These are phyloP conservation scores for Euwallacea fornicatus DNA, from an alignment of 1,140 invertebrate genomes.

Conservation along the genomic window DNA sequence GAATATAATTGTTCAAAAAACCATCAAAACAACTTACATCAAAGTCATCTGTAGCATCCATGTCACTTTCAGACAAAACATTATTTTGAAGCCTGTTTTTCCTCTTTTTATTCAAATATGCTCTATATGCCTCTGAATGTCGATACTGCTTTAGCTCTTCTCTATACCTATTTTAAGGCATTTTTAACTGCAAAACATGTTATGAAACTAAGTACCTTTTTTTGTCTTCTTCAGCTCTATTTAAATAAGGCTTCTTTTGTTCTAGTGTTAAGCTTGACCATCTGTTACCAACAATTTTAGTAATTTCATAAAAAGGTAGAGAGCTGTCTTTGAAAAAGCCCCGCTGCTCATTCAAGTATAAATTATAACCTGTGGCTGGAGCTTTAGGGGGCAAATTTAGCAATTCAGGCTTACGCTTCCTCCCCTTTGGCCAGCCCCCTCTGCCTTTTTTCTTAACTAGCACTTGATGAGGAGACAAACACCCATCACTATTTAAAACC, in stretches of 20 bases:
- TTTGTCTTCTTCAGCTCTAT: constrained; percentile 60
- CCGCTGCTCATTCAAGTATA: constrained; percentile 61
- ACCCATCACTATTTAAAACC: constrained; percentile 24
- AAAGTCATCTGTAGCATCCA: constrained; percentile 59
- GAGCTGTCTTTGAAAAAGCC: constrained; percentile 58
- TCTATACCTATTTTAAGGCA: constrained; percentile 49
- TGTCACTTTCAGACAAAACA: constrained; percentile 58
- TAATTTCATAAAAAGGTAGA: constrained; percentile 58
- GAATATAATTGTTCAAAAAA: constrained; percentile 9
- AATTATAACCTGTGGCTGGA: constrained; percentile 61
- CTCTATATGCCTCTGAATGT: constrained; percentile 61
- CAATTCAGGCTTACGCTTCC: constrained; percentile 60
- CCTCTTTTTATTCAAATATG: constrained; percentile 59
- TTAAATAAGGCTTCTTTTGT: constrained; percentile 61
- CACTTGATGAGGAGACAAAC: constrained; percentile 25
- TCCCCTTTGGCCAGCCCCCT: constrained; percentile 66
- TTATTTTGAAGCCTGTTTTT: constrained; percentile 56
- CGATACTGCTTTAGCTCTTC: constrained; percentile 61
- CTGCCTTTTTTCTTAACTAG: constrained; percentile 54
- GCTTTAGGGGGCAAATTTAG: constrained; percentile 60
- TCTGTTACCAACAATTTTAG: constrained; percentile 61
- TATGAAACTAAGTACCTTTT: constrained; percentile 45
- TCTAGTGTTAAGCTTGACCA: constrained; percentile 60
- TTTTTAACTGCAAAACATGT: too few relatives aligned
- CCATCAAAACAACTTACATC: constrained; percentile 51